phyloP scores from a whole-genome alignment of 2,888 invertebrate species.

The Drosophila infuscata region DNA sequence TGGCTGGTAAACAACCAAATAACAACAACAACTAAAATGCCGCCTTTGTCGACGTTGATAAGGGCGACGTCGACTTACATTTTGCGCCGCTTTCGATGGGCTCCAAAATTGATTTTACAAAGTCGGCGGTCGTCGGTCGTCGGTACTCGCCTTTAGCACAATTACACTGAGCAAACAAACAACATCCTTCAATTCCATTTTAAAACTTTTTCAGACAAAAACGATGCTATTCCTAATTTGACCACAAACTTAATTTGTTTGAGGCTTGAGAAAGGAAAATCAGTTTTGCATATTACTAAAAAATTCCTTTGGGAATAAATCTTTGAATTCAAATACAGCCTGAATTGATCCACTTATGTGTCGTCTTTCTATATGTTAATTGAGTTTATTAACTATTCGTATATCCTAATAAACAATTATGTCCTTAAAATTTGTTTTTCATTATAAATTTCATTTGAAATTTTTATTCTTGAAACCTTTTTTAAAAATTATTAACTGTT shows the following conservation, averaged over 20 bases:
- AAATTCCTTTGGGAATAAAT: neutral
- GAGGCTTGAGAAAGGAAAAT: too few species aligned
- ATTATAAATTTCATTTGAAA: neutral
- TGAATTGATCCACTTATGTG: neutral
- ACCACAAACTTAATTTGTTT: too few species aligned
- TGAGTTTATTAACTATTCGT: neutral
- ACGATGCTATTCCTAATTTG: too few species aligned
- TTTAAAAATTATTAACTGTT: neutral
- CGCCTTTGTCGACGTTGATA: conserved; percentile 75
- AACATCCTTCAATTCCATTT: neutral
- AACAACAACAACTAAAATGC: conserved; percentile 74
- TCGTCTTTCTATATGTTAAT: neutral
- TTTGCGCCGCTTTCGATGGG: conserved; percentile 44
- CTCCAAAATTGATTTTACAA: conserved; percentile 81
- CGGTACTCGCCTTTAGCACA: conserved; percentile 86
- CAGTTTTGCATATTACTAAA: too few species aligned
- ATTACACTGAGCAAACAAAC: conserved; percentile 11
- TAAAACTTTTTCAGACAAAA: too few species aligned
- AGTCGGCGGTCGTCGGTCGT: conserved; percentile 36
- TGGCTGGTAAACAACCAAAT: conserved; percentile 80
- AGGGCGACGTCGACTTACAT: conserved; percentile 74
- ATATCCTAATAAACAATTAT: neutral
- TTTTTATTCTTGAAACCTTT: neutral
- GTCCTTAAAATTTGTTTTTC: neutral
- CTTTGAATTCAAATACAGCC: neutral